Evolutionary conservation across 2,888 invertebrate genomes (phyloP).

Genomic region (Sipha maydis): DNA sequence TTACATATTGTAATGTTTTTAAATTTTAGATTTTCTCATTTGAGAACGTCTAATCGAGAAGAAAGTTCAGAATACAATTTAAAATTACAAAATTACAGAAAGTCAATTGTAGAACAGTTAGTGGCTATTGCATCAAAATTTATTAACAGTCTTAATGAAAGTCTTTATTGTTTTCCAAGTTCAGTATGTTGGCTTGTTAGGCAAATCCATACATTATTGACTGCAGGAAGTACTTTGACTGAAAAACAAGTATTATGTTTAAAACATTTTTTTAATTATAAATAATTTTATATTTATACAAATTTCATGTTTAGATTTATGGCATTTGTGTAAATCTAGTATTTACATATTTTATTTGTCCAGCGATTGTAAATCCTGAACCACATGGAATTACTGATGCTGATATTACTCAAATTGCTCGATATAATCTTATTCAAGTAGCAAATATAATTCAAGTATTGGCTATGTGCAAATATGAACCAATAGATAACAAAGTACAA

Average conservation of each 20-base stretch:
- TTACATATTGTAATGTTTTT: neutral
- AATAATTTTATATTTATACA: slow-evolving; percentile 46
- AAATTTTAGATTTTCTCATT: slow-evolving; percentile 70
- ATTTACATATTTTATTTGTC: slow-evolving; percentile 93
- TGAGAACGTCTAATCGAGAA: slow-evolving; percentile 81
- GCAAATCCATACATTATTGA: slow-evolving; percentile 79
- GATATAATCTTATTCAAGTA: slow-evolving; percentile 89
- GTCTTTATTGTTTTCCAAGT: slow-evolving; percentile 90
- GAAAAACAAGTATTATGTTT: slow-evolving; percentile 69
- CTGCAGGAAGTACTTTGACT: slow-evolving; percentile 72
- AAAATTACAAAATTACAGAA: slow-evolving; percentile 81
- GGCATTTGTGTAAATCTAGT: slow-evolving; percentile 91
- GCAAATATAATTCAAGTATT: slow-evolving; percentile 94
- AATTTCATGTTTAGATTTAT: slow-evolving; percentile 65
- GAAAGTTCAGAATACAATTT: slow-evolving; percentile 78
- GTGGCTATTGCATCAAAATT: slow-evolving; percentile 83
- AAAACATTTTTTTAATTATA: slow-evolving; percentile 62
- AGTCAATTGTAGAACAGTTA: slow-evolving; percentile 81
- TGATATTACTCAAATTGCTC: slow-evolving; percentile 88
- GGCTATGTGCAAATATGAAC: slow-evolving; percentile 85
- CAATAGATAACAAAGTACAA: slow-evolving; percentile 76
- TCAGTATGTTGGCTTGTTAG: slow-evolving; percentile 90
- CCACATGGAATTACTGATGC: slow-evolving; percentile 93
- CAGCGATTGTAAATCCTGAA: slow-evolving; percentile 96
- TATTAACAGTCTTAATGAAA: slow-evolving; percentile 82